Conservation (phyloP, 2,797 vertebrate species). For the Pelodytes ibericus region DNA sequence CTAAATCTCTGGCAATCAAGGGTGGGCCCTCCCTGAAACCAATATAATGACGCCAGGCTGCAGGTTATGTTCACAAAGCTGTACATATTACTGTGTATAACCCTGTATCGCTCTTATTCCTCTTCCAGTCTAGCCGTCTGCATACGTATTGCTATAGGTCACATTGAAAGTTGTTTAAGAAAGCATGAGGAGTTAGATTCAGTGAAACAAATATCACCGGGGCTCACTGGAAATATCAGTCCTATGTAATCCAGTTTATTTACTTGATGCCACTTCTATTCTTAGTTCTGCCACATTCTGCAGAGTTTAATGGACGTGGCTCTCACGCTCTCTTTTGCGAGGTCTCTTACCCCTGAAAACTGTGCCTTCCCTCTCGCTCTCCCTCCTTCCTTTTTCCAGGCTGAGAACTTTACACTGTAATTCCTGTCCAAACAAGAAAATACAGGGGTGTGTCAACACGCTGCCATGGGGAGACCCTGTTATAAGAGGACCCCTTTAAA, state of each 20-base stretch:
- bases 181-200: too few relatives aligned
- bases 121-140: constrained; percentile 10
- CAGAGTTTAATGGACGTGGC: neutral
- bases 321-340: neutral
- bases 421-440: constrained; percentile 46
- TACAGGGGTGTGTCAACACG: constrained; percentile 20
- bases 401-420: constrained; percentile 23
- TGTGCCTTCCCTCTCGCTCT: neutral
- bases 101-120: constrained; percentile 25
- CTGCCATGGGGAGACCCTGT: constrained; percentile 17
- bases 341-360: too few relatives aligned
- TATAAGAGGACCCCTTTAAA: constrained; percentile 5
- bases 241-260: neutral
- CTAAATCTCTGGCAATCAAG: too few relatives aligned
- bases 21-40: too few relatives aligned
- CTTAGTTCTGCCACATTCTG: too few relatives aligned
- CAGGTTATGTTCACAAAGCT: constrained; percentile 6
- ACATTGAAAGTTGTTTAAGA: constrained; percentile 29
- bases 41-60: neutral
- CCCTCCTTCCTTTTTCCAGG: neutral
- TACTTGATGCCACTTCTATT: neutral
- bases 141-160: constrained; percentile 27
- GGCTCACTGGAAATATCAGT: too few relatives aligned
- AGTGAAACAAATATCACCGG: too few relatives aligned
- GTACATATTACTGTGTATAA: constrained; percentile 11